Percentiles rank a stretch among this genome's conserved stretches.
Evolutionary conservation across 1,140 invertebrate species (phyloP).

Genomic region (Drosophila pseudoobscura): DNA sequence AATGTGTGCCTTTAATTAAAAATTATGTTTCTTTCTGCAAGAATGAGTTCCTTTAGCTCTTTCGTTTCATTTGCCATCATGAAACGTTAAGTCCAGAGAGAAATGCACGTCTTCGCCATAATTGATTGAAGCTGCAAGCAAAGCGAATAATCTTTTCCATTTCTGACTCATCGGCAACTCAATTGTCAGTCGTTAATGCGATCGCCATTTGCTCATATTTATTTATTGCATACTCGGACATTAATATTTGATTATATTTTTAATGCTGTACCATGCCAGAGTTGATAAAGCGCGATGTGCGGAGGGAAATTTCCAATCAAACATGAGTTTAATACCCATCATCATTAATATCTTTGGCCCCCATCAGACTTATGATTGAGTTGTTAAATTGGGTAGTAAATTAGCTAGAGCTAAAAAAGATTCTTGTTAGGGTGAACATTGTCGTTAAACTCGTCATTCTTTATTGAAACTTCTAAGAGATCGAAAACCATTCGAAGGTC

Average conservation of each 20-base stretch:
- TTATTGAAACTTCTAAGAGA: too few species aligned
- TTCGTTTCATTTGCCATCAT: too few species aligned
- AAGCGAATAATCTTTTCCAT: not conserved
- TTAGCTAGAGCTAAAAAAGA: not conserved
- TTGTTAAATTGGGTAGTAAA: slow-evolving; percentile 4
- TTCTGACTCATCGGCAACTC: too few species aligned
- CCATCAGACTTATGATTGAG: too few species aligned
- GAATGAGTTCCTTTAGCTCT: too few species aligned
- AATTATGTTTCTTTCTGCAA: too few species aligned
- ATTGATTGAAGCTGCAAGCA: not conserved
- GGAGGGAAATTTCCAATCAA: slow-evolving; percentile 2
- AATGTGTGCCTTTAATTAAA: too few species aligned
- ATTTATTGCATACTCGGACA: not conserved
- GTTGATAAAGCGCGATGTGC: not conserved
- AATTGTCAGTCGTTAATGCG: not conserved
- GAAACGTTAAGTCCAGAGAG: too few species aligned
- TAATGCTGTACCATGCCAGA: not conserved
- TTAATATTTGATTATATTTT: slow-evolving; percentile 17
- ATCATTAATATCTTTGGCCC: not conserved
- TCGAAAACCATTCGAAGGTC: rapidly evolving
- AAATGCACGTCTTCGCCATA: too few species aligned
- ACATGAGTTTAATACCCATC: slow-evolving; percentile 6
- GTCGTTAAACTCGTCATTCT: too few species aligned
- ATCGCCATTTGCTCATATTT: too few species aligned
- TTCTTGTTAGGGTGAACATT: not conserved